Base-by-base conservation (phyloP, 1,140 invertebrate genomes). In the Homalodisca vitripennis region DNA sequence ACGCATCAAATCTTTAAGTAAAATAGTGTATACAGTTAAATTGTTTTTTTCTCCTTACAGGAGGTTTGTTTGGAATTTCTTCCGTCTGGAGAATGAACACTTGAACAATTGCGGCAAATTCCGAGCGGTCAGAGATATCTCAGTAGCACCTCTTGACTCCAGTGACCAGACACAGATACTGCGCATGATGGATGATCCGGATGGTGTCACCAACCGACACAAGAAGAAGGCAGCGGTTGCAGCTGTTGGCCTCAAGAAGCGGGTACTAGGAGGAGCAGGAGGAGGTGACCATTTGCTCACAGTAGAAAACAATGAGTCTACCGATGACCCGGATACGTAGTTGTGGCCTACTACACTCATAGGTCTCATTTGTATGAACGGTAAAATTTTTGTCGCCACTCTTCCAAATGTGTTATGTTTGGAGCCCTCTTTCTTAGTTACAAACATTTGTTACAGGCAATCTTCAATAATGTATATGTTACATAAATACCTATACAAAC, bases 41-140 rank as follows among this genome's bases (percentile, higher is more conserved):
- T n/a, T n/a, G n/a, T n/a, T 41, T 41, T 41, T 41, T 17, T 41
- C 17, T 41, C 6, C 57, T 77, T 71, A 46, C 74, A 96, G 95
- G 75, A 85, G 97, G 68, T 99, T 99, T 82, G 89, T 99, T 41
- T 99, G 98, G 98, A 99, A 99, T 81, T 99, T 97, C 80, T 99
- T 99, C 84, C 97, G 98, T 0, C 80, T 99, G 72, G 98, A 99
- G 82, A 99, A 99, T 82, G 98, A 99, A 78, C 98, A 99, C 86
- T 83, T 99, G 3, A 99, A 99, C 82, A 99, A 99, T 83, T 99
- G 97, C 83, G 98, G 98, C 81, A 96, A 99, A 84, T 99, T 99
- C 83, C 85, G 98, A 78, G 98, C 98, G 2, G 98, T 99, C 0
- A 82, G 98, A 24, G 98, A 99, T 79, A 99, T 99, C 70, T 98